Conservation (phyloP, 2,888 invertebrate species). For the Lissonota sp. region DNA sequence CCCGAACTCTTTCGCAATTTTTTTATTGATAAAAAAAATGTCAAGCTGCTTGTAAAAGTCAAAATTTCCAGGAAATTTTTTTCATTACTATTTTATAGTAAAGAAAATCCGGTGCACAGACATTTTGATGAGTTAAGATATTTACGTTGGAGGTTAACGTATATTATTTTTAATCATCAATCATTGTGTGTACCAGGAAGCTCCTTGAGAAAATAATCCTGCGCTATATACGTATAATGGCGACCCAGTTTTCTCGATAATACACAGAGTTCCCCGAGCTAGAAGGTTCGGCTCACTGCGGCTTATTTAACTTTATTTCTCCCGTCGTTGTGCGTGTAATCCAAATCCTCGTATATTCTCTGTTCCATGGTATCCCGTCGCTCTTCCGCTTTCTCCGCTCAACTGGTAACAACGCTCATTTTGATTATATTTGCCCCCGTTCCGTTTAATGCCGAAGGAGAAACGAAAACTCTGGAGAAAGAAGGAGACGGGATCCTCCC, state of each 20-base stretch:
- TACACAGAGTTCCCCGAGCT: constrained; percentile 25
- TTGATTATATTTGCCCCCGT: constrained; percentile 63
- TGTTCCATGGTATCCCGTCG: too few relatives aligned
- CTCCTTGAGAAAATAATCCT: too few relatives aligned
- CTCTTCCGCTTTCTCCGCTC: constrained; percentile 25
- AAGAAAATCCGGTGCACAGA: too few relatives aligned
- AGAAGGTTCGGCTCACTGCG: constrained; percentile 23
- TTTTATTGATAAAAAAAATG: too few relatives aligned
- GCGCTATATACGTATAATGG: not conserved
- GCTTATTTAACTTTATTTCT: constrained; percentile 57
- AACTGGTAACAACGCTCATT: constrained; percentile 62
- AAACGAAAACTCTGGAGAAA: constrained; percentile 46
- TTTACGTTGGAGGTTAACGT: too few relatives aligned
- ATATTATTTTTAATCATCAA: too few relatives aligned
- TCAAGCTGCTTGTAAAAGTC: too few relatives aligned
- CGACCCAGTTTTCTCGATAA: constrained; percentile 52
- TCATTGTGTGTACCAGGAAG: too few relatives aligned
- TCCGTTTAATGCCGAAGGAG: constrained; percentile 52
- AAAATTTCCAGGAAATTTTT: too few relatives aligned
- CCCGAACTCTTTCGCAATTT: too few relatives aligned
- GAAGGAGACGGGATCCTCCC: constrained; percentile 44
- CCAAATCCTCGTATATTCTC: not conserved
- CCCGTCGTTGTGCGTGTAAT: constrained; percentile 47
- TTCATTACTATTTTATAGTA: too few relatives aligned
- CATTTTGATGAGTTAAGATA: too few relatives aligned